phyloP scores from a whole-genome alignment of 2,113 vertebrate genomes.

The Grallaria varia region DNA sequence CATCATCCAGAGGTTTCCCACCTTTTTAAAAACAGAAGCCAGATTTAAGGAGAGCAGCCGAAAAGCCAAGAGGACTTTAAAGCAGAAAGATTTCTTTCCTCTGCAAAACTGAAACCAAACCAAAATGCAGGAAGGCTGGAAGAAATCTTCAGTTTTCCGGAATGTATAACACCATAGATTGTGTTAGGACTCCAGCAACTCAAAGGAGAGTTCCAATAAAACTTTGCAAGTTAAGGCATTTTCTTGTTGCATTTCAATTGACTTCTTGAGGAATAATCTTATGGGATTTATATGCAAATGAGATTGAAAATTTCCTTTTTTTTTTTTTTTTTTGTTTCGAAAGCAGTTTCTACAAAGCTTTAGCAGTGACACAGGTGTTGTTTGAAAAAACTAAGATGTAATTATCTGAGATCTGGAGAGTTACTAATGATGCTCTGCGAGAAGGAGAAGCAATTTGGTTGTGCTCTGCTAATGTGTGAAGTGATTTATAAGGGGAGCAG shows the following conservation, averaged over 20 bases:
- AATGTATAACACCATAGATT: not conserved
- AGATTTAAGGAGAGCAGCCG: not conserved
- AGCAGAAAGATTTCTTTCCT: not conserved
- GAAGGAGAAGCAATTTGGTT: not conserved
- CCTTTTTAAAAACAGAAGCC: not conserved
- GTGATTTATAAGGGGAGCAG: constrained; percentile 13
- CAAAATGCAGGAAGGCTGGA: not conserved
- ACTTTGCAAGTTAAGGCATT: not conserved
- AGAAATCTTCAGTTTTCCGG: not conserved
- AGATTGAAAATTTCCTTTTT: not conserved
- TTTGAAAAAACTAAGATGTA: not conserved
- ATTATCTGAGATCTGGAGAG: not conserved
- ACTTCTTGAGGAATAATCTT: not conserved
- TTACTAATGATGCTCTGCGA: not conserved
- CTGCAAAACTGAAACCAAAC: not conserved
- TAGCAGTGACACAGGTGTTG: not conserved
- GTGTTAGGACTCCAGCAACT: not conserved
- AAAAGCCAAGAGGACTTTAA: not conserved
- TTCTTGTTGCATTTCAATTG: not conserved
- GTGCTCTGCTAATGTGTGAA: not conserved
- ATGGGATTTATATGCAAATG: not conserved
- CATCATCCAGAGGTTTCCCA: not conserved
- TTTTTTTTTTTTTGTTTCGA: accelerated
- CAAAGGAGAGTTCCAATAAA: not conserved
- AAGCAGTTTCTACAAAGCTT: not conserved